Evolutionary conservation across 1,140 invertebrate species (phyloP).

Genomic region (Drosophila santomea): DNA sequence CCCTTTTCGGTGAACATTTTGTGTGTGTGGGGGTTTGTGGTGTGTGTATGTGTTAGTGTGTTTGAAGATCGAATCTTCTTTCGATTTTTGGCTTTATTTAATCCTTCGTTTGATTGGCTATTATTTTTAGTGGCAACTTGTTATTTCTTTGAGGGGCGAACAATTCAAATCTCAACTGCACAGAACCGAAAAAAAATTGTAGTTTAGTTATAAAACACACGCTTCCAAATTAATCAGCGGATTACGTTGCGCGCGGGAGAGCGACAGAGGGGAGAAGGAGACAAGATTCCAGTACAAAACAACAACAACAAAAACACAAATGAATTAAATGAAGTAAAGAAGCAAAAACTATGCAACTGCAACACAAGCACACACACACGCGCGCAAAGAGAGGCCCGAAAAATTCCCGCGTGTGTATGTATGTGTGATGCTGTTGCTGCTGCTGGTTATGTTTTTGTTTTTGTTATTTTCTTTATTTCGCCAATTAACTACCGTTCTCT

Average conservation of each 20-base stretch:
- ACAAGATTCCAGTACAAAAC: slow-evolving; percentile 46
- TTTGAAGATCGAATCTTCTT: slow-evolving; percentile 36
- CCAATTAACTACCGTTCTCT: slow-evolving; percentile 32
- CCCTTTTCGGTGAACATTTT: slow-evolving; percentile 84
- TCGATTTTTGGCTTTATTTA: slow-evolving; percentile 23
- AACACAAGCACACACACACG: slow-evolving; percentile 39
- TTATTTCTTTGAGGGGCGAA: slow-evolving; percentile 18
- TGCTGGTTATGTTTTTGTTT: slow-evolving; percentile 12
- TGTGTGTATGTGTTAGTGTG: slow-evolving; percentile 25
- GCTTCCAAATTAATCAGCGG: slow-evolving; percentile 17
- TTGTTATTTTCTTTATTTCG: slow-evolving; percentile 22
- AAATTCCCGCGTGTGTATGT: slow-evolving; percentile 46
- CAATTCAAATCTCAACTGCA: slow-evolving; percentile 35
- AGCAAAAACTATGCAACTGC: slow-evolving; percentile 48
- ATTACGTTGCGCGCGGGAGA: slow-evolving; percentile 47
- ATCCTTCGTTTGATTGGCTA: slow-evolving; percentile 23
- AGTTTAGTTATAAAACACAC: slow-evolving; percentile 27
- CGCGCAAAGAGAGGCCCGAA: slow-evolving; percentile 15
- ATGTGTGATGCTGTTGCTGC: slow-evolving; percentile 33
- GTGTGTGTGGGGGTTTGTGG: slow-evolving; percentile 17
- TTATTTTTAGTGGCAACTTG: slow-evolving; percentile 3
- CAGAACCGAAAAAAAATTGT: slow-evolving; percentile 43
- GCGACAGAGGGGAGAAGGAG: background rate
- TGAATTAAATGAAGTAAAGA: background rate
- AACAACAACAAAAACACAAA: slow-evolving; percentile 25